Percentiles rank a stretch among this genome's conserved stretches.
These are phyloP conservation scores for Bathynomus jamesi DNA, from an alignment of 1,140 invertebrate species.

Conservation along the genomic window DNA sequence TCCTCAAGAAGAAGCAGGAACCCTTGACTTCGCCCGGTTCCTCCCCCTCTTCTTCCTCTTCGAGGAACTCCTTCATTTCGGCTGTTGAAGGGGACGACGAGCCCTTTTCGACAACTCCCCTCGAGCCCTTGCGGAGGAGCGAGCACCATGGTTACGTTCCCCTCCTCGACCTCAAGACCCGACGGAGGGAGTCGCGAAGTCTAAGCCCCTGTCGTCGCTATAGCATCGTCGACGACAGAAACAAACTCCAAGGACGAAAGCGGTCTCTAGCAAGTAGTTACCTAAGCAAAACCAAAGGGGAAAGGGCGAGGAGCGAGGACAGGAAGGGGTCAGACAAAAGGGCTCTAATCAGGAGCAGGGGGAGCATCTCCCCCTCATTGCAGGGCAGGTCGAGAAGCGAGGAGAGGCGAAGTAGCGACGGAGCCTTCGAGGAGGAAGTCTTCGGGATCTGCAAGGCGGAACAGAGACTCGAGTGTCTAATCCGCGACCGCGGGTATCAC, in stretches of 20 bases:
- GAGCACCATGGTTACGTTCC: background rate
- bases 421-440: background rate
- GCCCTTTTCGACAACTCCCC: background rate
- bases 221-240: background rate
- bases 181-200: background rate
- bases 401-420: background rate
- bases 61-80: background rate
- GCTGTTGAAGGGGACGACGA: background rate
- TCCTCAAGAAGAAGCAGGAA: background rate
- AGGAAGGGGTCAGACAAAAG: background rate
- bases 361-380: background rate
- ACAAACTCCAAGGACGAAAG: background rate
- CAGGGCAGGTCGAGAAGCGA: background rate
- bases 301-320: background rate
- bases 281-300: background rate
- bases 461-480: constrained; percentile 22
- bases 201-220: background rate
- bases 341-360: background rate
- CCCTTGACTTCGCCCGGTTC: background rate
- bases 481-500: constrained; percentile 26
- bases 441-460: background rate
- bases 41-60: background rate
- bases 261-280: background rate
- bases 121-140: background rate
- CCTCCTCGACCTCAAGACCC: background rate